Percentiles rank a stretch among this genome's conserved stretches.
These are phyloP conservation scores for Incurvaria masculella DNA, from an alignment of 2,888 invertebrate species.

Conservation along the genomic window DNA sequence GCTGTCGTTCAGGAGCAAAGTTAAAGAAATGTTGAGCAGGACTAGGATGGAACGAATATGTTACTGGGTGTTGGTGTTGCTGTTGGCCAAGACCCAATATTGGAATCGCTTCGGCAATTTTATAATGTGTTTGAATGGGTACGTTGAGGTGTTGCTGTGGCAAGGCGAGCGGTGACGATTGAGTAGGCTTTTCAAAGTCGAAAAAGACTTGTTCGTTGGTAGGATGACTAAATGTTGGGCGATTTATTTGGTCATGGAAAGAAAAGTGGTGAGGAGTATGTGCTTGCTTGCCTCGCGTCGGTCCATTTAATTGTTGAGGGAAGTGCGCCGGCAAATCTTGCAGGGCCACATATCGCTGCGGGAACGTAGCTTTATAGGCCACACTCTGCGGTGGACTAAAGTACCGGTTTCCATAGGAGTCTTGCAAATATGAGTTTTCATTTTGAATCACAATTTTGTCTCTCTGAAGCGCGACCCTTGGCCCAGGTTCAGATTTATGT, in stretches of 20 bases:
- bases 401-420: slow-evolving; percentile 45
- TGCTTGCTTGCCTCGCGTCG: slow-evolving; percentile 28
- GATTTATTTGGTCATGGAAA: not conserved
- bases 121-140: not conserved
- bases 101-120: not conserved
- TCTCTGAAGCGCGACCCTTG: slow-evolving; percentile 28
- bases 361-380: slow-evolving; percentile 32
- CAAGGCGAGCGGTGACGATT: not conserved
- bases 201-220: slow-evolving; percentile 20
- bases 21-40: not conserved
- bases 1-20: not conserved
- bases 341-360: slow-evolving; percentile 39
- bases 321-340: slow-evolving; percentile 43
- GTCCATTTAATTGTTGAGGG: slow-evolving; percentile 35
- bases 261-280: slow-evolving; percentile 18
- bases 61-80: not conserved
- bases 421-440: slow-evolving; percentile 32
- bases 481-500: not conserved
- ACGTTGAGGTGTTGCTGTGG: not conserved
- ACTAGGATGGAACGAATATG: not conserved
- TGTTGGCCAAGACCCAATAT: slow-evolving; percentile 20
- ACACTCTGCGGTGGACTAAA: slow-evolving; percentile 31
- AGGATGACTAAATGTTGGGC: not conserved
- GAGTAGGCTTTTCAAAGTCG: slow-evolving; percentile 22
- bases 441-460: slow-evolving; percentile 26